Evolutionary conservation across 2,797 vertebrate genomes (phyloP), one percentile per base, ranked within the genome.

Genomic region (Xyrichtys novacula): DNA sequence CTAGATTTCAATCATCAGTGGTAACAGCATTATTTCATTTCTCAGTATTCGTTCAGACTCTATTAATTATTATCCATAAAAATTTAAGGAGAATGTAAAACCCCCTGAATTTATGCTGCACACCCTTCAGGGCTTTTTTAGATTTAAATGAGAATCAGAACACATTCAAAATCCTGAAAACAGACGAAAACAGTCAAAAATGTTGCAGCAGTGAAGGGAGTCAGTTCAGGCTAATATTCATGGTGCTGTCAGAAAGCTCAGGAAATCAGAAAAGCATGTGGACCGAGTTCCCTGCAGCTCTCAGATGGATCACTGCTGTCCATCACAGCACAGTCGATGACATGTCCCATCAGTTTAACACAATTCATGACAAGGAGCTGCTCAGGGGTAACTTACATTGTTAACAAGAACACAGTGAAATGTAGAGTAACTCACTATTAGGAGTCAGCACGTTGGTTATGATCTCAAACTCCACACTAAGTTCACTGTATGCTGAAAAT

Each of bases 261-360:
- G 77, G 67, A 87, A 90, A 87, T 85, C 83, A 86, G 74, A 62
- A 83, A 82, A 80, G 83, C 84, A 82, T 89, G 82, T 78, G 80
- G 81, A 78, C 75, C 71, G 48, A 74, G 81, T 78, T 83, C 74
- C 81, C 77, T 14, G 74, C 78, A 71, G 85, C 48, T 85, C 76
- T 72, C 56, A 25, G 25, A 79, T 43, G 74, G 79, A 85, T 87
- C 72, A 70, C 58, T 61, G 80, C 78, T 70, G 83, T 85, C 85
- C 73, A 76, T 85, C 85, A 80, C 75, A 23, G 74, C 74, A 65
- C 71, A 75, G 78, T 68, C 58, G 60, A 84, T 85, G 82, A 84
- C 77, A 74, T 60, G 75, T 83, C 69, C 58, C 75, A 85, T 84
- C 81, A 78, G 73, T 63, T 77, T 63, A 83, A 89, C 67, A 77